A percentile compares a stretch with the other conserved stretches of the same genome.
These are phyloP conservation scores for Drosophila novamexicana DNA, from an alignment of 1,140 invertebrate species.

Conservation along the genomic window DNA sequence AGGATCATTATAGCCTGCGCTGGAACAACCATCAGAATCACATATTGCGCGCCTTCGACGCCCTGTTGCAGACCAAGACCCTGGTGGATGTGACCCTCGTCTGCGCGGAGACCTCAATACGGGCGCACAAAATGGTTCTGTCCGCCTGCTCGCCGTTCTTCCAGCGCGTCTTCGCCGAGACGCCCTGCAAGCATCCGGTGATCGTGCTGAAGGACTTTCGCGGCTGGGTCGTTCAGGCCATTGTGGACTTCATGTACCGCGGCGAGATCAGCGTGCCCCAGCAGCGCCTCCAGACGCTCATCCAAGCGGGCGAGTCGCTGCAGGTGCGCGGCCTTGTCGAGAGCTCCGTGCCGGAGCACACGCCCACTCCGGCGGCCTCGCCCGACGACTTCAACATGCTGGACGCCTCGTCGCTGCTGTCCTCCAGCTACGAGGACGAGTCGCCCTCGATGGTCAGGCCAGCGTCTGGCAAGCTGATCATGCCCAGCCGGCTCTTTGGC, in stretches of 20 bases:
- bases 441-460: conserved; percentile 70
- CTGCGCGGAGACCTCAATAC: conserved; percentile 92
- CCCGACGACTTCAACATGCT: conserved; percentile 86
- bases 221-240: conserved; percentile 93
- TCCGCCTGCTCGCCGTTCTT: conserved; percentile 96
- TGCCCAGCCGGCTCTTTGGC: conserved; percentile 72
- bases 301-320: conserved; percentile 93
- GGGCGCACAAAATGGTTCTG: conserved; percentile 95
- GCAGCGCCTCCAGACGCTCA: conserved; percentile 91
- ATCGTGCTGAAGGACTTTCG: conserved; percentile 95
- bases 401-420: conserved; percentile 68
- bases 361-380: conserved; percentile 87
- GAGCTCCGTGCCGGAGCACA: conserved; percentile 88
- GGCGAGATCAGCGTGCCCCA: conserved; percentile 94
- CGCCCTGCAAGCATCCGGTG: conserved; percentile 96
- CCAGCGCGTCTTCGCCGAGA: conserved; percentile 93
- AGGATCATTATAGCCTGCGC: conserved; percentile 94
- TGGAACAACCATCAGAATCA: conserved; percentile 97
- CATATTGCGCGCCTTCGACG: conserved; percentile 93
- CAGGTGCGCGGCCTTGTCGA: conserved; percentile 92
- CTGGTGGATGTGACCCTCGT: conserved; percentile 95
- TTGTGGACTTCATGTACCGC: conserved; percentile 96
- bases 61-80: conserved; percentile 91
- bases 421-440: conserved; percentile 77
- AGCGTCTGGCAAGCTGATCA: conserved; percentile 61